Evolutionary conservation across 2,113 vertebrate genomes (phyloP), one percentile per base, ranked within the genome.

Genomic region (Fregata magnificens): DNA sequence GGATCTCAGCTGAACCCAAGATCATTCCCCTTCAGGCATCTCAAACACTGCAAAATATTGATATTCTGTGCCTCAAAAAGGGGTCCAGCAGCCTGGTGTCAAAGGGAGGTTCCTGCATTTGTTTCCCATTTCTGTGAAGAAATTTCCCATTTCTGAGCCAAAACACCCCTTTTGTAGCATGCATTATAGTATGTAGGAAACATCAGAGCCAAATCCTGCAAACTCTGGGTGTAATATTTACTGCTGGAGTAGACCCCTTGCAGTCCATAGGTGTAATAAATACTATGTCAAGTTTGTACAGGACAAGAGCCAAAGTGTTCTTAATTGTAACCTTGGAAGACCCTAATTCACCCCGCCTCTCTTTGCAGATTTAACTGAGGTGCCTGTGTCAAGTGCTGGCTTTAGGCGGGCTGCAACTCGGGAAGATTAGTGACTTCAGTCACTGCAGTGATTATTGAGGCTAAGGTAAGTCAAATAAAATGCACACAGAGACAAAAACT

Each of bases 221-320:
- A 73, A 72, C 62, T 84, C 47, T 76, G 61, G 32, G 72, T 86
- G 61, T 85, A 87, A 81, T 74, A 47, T 79, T 92, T 73, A 50
- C 77, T 72, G 45, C 49, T 91, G n/a, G 29, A 87, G 73, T 38
- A 89, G 56, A 82, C 22, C 50, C 25, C 42, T 82, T 91, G 61
- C 45, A 85, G 36, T 20, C 31, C 42, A 28, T 29, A 88, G 63
- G 45, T 93, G 42, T 66, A 77, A 85, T 80, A 95, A 95, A 90
- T 56, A 65, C 34, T 24, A 10, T 32, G 53, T 85, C 74, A 85
- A 42, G 8, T 49, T 83, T 70, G 32, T 38, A 61, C 8, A 88
- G 61, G 58, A 76, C 44, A 47, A 72, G 67, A 92, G 67, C 62
- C 86, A 95, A 88, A 70, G 15, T 53, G 12, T 65, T 76, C 82